Evolutionary conservation across 2,797 vertebrate genomes (phyloP), one percentile per base, ranked within the genome.

Genomic region (Xerus rutilus): DNA sequence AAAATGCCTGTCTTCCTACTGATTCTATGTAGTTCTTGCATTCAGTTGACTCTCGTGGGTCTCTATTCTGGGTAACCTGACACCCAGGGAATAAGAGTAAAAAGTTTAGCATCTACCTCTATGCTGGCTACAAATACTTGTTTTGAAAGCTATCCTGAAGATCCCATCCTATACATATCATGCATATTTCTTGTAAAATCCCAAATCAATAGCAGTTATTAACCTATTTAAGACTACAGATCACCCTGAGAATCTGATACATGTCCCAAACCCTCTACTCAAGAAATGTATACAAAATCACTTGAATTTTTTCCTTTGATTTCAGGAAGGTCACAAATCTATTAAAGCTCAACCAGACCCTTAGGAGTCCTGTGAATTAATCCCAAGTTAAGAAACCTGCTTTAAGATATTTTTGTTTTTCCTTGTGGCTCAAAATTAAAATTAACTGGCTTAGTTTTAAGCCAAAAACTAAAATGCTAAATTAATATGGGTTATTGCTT

Each of bases 351-450:
- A 94, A 49, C 28, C 65, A 93, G 18, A 86, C 10, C 20, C 91
- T 82, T 20, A 30, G 21, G n/a, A 52, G 43, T 28, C 6, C 52
- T 86, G 59, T 18, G 7, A 95, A 86, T 12, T 83, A 85, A 92
- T 78, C 39, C 64, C 17, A 88, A 73, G 20, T 39, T 92, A 96
- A 91, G n/a, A 91, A 97, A 93, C 7, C 23, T 86, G 7, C n/a
- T 91, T 93, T 89, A 82, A 30, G 23, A 25, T 76, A 45, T 77
- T 73, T 94, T 93, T 69, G 45, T 11, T 85, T 95, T 89, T 85
- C 45, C 69, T 92, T 96, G 64, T 87, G 89, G 91, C 45, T 91
- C 45, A 49, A n/a, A 2, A 92, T 96, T 96, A 91, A 95, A 84
- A 95, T 92, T 94, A 95, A 79, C 57, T 87, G 43, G 43, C 25